These are phyloP conservation scores for Mizuhopecten yessoensis DNA, from an alignment of 1,140 invertebrate genomes.

Conservation along the genomic window DNA sequence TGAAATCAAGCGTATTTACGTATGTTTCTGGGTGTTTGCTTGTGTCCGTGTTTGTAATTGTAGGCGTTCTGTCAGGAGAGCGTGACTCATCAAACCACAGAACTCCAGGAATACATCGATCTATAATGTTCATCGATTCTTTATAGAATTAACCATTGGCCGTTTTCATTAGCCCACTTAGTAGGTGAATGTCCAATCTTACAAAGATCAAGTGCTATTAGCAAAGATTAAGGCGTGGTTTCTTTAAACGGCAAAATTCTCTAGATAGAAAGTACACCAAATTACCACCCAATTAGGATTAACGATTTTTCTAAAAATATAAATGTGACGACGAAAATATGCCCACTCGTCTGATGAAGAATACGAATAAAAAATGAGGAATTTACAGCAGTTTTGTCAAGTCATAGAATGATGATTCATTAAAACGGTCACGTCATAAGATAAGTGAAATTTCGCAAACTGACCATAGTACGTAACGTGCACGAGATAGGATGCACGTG, in stretches of 20 bases:
- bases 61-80: neutral
- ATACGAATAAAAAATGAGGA: neutral
- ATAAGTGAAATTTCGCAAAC: neutral
- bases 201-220: no score
- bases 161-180: neutral
- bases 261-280: neutral
- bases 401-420: neutral
- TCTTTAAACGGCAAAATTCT: neutral
- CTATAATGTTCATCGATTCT: neutral
- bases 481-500: neutral
- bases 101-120: neutral
- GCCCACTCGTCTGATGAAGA: neutral
- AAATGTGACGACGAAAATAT: neutral
- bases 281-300: neutral
- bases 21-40: neutral
- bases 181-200: no score
- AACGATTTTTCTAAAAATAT: neutral
- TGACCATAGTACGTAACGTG: no score
- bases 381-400: no score
- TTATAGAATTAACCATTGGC: neutral
- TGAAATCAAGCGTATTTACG: neutral
- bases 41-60: constrained; percentile 30
- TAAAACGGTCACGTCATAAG: neutral
- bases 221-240: neutral
- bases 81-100: neutral